Base-by-base conservation (phyloP, 2,888 invertebrate species). In the Hydrotaea cyrtoneurina region DNA sequence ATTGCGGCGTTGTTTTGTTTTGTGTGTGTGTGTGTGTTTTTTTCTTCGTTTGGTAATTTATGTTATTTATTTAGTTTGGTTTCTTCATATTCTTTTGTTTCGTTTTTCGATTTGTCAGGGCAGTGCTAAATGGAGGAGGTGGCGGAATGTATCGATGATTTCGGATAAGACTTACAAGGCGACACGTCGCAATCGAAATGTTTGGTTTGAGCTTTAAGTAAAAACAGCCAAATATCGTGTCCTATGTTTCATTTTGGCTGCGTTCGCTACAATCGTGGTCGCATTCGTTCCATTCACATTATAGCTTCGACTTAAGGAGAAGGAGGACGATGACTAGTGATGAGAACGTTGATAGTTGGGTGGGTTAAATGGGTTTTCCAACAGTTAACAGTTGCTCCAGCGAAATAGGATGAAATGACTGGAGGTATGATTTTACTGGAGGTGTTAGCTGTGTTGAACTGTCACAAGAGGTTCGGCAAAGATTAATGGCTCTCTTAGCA, bases 401-500 rank as follows among this genome's bases (percentile, higher is more conserved):
- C n/a, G n/a, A n/a, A n/a, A n/a, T 46, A 64, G 50, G 66, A 53
- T 57, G 57, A 57, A 73, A 39, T 72, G 36, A 31, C 17, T 39
- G 72, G 15, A 19, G 72, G 75, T 39, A 21, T 23, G 59, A 15
- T 23, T 26, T 36, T 59, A 82, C 82, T 57, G 81, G 80, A 77
- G 85, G 80, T 85, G 80, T 84, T 83, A 83, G 80, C 78, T 79
- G 78, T 87, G 87, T 83, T 85, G 79, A 85, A 85, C 73, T 86
- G 86, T 86, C 86, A 85, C 83, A 83, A 80, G 88, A 90, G 90
- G 91, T 90, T 90, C 89, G 87, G 88, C 82, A 82, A 92, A 92
- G 92, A 91, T 92, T 91, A 91, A 91, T 91, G 91, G 92, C 91
- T 91, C 92, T 91, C 90, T 91, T 91, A 90, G 89, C 87, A 84